Conservation (phyloP, 2,888 invertebrate species). For the Ligdia adustata region DNA sequence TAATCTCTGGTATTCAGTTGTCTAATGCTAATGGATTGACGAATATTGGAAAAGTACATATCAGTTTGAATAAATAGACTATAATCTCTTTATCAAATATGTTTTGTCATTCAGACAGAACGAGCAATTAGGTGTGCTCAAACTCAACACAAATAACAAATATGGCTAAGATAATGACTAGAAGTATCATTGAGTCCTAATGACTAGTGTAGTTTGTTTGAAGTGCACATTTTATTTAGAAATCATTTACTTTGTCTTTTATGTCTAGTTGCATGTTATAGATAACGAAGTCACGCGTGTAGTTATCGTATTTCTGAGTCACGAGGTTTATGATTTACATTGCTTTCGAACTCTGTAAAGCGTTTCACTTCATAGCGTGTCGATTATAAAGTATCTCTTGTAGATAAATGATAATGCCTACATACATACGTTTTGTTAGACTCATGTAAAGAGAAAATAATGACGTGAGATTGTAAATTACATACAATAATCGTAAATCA, state of each 20-base stretch:
- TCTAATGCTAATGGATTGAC: conserved; percentile 5
- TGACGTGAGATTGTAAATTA: not conserved
- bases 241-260: no score
- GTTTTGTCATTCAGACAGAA: not conserved
- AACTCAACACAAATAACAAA: not conserved
- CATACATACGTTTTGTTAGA: no score
- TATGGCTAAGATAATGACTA: no score
- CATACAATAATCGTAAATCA: not conserved
- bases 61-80: not conserved
- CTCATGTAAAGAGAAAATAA: not conserved
- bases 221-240: no score
- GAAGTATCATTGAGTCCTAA: no score
- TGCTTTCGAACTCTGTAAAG: conserved; percentile 6
- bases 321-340: conserved; percentile 14
- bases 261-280: no score
- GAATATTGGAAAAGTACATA: conserved; percentile 3
- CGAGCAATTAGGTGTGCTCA: not conserved
- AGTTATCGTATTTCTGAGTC: conserved; percentile 11
- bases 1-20: conserved; percentile 1
- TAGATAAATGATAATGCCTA: not conserved
- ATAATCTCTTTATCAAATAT: conserved; percentile 4
- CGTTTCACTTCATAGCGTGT: conserved; percentile 4
- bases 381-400: not conserved
- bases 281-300: conserved; percentile 4
- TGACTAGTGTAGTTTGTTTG: no score